Percentiles rank a stretch among this genome's conserved stretches.
Conservation (phyloP, 2,888 invertebrate genomes). For the Lymantria dispar region DNA sequence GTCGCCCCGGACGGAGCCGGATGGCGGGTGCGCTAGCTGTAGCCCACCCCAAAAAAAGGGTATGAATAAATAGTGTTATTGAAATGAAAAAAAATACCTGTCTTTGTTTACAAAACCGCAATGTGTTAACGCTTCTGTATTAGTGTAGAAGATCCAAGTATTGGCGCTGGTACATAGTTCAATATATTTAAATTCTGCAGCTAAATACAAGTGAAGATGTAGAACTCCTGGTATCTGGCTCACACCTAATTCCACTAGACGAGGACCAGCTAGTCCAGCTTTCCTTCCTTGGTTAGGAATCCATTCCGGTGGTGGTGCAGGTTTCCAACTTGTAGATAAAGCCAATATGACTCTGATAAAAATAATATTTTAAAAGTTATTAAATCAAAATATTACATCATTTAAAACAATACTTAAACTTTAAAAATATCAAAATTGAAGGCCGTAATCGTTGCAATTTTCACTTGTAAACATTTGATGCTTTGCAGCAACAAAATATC, state of each 20-base stretch:
- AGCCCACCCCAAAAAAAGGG: too few species aligned
- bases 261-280: constrained; percentile 2
- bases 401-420: too few species aligned
- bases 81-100: too few species aligned
- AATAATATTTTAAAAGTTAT: background rate
- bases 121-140: background rate
- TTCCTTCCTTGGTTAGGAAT: background rate
- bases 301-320: background rate
- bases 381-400: too few species aligned
- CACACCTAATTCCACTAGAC: constrained; percentile 1
- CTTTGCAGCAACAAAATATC: too few species aligned
- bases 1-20: too few species aligned
- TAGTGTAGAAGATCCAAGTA: constrained; percentile 4
- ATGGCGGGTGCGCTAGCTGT: too few species aligned
- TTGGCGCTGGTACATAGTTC: background rate
- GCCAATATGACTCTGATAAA: constrained; percentile 4
- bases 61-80: too few species aligned
- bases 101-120: background rate
- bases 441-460: too few species aligned
- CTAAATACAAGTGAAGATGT: background rate
- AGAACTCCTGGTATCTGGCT: constrained; percentile 1
- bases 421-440: too few species aligned
- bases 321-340: constrained; percentile 3
- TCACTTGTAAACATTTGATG: too few species aligned
- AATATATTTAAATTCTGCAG: background rate